Percentiles rank a stretch among this genome's conserved stretches.
phyloP scores from a whole-genome alignment of 2,113 vertebrate species.

The Butastur rufipennis region DNA sequence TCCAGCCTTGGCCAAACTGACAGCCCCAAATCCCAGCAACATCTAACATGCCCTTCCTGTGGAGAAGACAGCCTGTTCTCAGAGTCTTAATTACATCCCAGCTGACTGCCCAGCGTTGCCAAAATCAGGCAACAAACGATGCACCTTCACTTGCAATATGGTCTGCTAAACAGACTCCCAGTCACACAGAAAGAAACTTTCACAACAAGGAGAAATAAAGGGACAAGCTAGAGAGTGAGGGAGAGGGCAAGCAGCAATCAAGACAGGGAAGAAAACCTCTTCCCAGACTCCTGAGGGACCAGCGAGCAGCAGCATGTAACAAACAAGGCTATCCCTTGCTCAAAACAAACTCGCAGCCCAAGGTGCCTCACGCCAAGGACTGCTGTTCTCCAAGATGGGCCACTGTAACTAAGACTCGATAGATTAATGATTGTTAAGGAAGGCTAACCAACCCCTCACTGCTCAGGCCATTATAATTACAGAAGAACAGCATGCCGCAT shows the following conservation, averaged over 20 bases:
- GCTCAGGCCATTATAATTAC: conserved; percentile 91
- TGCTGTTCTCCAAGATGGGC: conserved; percentile 75
- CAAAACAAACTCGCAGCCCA: conserved; percentile 28
- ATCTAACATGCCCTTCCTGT: conserved; percentile 93
- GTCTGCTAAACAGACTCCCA: conserved; percentile 79
- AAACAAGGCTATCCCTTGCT: conserved; percentile 48
- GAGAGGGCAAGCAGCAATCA: conserved; percentile 54
- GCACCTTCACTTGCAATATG: conserved; percentile 88
- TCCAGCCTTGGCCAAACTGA: conserved; percentile 82
- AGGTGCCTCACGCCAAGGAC: conserved; percentile 70
- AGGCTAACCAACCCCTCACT: conserved; percentile 74
- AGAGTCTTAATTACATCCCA: conserved; percentile 93
- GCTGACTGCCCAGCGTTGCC: conserved; percentile 86
- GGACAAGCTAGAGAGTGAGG: conserved; percentile 58
- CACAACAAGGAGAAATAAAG: conserved; percentile 70
- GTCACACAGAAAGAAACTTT: conserved; percentile 76
- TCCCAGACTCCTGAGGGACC: conserved; percentile 42
- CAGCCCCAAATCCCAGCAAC: conserved; percentile 91
- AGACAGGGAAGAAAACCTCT: neutral
- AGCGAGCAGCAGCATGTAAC: conserved; percentile 28
- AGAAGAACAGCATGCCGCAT: conserved; percentile 90
- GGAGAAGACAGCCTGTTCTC: conserved; percentile 94
- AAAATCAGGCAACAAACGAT: conserved; percentile 86
- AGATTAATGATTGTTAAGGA: conserved; percentile 80
- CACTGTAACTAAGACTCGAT: conserved; percentile 51